A percentile compares a stretch with the other conserved stretches of the same genome.
These are phyloP conservation scores for Ceratosolen solmsi DNA, from an alignment of 1,140 invertebrate genomes.

Conservation along the genomic window DNA sequence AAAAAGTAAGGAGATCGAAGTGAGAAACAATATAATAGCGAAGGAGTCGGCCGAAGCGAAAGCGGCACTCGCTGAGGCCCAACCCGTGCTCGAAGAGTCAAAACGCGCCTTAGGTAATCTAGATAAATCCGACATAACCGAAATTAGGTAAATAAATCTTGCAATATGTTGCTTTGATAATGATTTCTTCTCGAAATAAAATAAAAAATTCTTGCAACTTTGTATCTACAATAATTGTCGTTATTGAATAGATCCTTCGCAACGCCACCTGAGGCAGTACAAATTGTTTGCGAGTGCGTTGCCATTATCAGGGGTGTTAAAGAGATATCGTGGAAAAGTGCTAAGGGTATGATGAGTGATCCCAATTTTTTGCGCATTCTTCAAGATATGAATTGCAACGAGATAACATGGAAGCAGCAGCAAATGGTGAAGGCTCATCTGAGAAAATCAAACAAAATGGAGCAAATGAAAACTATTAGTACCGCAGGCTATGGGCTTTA, in stretches of 20 bases:
- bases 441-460: constrained; percentile 81
- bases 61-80: constrained; percentile 82
- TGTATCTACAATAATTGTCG: too few relatives aligned
- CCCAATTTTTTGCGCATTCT: constrained; percentile 85
- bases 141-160: constrained; percentile 78
- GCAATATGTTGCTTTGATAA: too few relatives aligned
- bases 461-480: constrained; percentile 84
- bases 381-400: constrained; percentile 89
- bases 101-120: constrained; percentile 84
- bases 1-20: constrained; percentile 86
- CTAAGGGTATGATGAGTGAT: constrained; percentile 92
- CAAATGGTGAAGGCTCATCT: constrained; percentile 81
- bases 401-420: constrained; percentile 83
- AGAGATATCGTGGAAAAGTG: constrained; percentile 91
- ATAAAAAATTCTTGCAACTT: too few relatives aligned
- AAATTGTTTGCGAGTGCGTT: constrained; percentile 90
- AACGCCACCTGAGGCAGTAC: constrained; percentile 91
- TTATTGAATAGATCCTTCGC: constrained; percentile 89
- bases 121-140: constrained; percentile 91
- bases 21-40: constrained; percentile 83
- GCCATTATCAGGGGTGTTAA: constrained; percentile 86
- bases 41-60: constrained; percentile 89
- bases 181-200: too few relatives aligned
- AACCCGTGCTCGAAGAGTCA: constrained; percentile 88
- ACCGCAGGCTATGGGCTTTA: constrained; percentile 88